Conservation (phyloP, 1,140 invertebrate species). For the Phortica variegata region DNA sequence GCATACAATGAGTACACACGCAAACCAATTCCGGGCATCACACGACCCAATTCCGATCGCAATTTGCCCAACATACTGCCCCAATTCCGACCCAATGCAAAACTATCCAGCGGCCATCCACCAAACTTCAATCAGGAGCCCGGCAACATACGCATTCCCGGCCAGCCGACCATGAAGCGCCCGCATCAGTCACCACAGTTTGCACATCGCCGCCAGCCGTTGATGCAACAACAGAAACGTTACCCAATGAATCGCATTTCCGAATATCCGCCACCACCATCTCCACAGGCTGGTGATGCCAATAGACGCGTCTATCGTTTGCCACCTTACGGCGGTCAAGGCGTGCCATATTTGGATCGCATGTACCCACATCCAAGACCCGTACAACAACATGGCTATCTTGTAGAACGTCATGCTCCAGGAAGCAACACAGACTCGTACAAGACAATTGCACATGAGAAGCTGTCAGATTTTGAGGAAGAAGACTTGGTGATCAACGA, state of each 20-base stretch:
- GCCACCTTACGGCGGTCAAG: conserved; percentile 29
- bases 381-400: conserved; percentile 25
- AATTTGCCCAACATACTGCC: conserved; percentile 70
- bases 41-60: conserved; percentile 53
- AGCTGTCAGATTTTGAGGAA: conserved; percentile 43
- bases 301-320: conserved; percentile 47
- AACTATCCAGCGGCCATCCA: conserved; percentile 61
- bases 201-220: conserved; percentile 33
- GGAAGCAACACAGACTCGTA: conserved; percentile 16
- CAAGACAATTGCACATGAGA: conserved; percentile 30
- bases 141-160: conserved; percentile 49
- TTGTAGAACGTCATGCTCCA: conserved; percentile 38
- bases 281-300: conserved; percentile 18
- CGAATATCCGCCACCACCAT: conserved; percentile 24
- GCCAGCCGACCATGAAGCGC: conserved; percentile 39
- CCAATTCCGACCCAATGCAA: conserved; percentile 70
- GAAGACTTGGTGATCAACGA: conserved; percentile 53
- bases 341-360: conserved; percentile 33
- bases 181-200: conserved; percentile 28
- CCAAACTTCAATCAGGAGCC: conserved; percentile 43
- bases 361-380: conserved; percentile 26
- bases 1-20: conserved; percentile 52
- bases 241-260: conserved; percentile 44
- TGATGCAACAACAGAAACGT: conserved; percentile 26
- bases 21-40: conserved; percentile 54